Base-by-base conservation (phyloP, 2,797 vertebrate species). In the Acipenser oxyrinchus region DNA sequence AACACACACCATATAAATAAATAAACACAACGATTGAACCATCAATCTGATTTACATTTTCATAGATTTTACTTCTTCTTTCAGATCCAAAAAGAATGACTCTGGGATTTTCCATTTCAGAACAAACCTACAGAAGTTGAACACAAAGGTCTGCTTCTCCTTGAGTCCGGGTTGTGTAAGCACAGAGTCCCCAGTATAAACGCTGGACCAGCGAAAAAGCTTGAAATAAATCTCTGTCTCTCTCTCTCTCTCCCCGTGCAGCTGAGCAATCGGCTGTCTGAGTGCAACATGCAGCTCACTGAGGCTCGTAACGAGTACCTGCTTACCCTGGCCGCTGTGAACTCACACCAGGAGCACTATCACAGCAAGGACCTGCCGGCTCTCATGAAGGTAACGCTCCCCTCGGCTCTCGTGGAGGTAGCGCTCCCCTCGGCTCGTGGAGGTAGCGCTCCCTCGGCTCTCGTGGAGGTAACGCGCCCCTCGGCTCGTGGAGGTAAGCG, bases 91-190 rank as follows among this genome's bases (percentile, higher is more conserved):
- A 53, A 92, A 85, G 77, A 93, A 82, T 0, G 92, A 95, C 69
- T 88, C 92, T 37, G 88, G 92, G 10, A 89, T 96, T 75, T 95
- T 96, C 70, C 89, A 93, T 72, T 93, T 92, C 62, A 91, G 92
- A 69, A 77, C 87, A 66, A 92, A 91, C 66, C 78, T 89, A 68
- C 91, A 93, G 6, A 96, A 94, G 78, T 88, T 93, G 71, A 87
- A 83, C 0, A 75, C 87, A 67, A 96, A 95, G 93, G 94, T 95
- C 75, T 11, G 59, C 51, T 53, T 7, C 12, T 5, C 51, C 7
- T 7, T 53, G 51, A 9, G 8, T 9, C 51, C 51, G 5, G 8
- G 51, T 9, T 53, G 8, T 3, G 12, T 9, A 12, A 12, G 51
- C 7, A 12, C 6, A 1, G 3, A 4, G 51, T 53, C 8, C 8